These are phyloP conservation scores for Sardina pilchardus DNA, from an alignment of 2,113 vertebrate species.

Conservation along the genomic window DNA sequence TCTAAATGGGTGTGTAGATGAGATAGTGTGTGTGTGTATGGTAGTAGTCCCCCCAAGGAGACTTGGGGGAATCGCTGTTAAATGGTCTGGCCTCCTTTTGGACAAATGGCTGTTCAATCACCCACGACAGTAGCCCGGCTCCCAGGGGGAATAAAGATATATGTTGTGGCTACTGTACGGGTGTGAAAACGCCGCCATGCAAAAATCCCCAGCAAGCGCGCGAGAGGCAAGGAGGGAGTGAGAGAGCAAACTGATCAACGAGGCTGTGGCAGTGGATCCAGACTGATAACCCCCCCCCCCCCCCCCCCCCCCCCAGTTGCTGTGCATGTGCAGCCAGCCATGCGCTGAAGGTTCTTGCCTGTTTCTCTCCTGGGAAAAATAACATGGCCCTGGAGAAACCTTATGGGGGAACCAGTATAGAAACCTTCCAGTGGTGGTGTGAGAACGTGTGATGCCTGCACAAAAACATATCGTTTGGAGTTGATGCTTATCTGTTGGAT, in stretches of 20 bases:
- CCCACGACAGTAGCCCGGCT: constrained; percentile 47
- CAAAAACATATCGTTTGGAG: constrained; percentile 35
- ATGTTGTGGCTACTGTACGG: constrained; percentile 51
- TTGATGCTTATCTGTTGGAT: background rate
- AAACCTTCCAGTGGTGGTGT: constrained; percentile 31
- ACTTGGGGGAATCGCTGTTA: constrained; percentile 55
- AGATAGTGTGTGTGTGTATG: background rate
- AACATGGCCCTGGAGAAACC: background rate
- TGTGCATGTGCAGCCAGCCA: constrained; percentile 1
- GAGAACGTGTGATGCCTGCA: constrained; percentile 42
- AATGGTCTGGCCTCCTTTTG: constrained; percentile 65
- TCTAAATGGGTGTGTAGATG: background rate
- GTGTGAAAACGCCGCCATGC: constrained; percentile 45
- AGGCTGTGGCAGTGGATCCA: background rate
- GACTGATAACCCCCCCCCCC: background rate
- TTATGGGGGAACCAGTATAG: background rate
- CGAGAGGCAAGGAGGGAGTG: constrained; percentile 3
- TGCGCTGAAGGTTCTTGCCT: constrained; percentile 42
- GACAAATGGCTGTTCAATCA: constrained; percentile 65
- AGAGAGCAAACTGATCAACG: background rate
- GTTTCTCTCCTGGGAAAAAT: background rate
- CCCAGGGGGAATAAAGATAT: constrained; percentile 59
- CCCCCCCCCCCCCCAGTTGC: background rate
- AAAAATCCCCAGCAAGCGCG: constrained; percentile 31
- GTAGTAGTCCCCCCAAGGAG: constrained; percentile 44